Evolutionary conservation across 1,140 invertebrate genomes (phyloP).

Genomic region (Papilio polytes): DNA sequence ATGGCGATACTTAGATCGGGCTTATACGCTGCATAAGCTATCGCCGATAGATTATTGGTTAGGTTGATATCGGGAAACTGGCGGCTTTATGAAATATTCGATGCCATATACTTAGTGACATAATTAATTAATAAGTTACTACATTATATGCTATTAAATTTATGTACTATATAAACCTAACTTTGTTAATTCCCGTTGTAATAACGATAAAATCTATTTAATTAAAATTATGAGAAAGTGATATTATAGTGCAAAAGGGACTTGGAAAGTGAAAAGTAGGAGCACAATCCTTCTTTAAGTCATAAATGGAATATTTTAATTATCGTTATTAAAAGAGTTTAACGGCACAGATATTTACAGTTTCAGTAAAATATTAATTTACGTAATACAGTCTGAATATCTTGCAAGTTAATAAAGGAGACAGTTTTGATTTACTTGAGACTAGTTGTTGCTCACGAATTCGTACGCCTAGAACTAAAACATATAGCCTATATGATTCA

Average conservation of each 20-base stretch:
- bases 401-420: not conserved
- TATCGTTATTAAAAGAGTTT: not conserved
- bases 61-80: constrained; percentile 33
- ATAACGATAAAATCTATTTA: not conserved
- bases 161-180: not conserved
- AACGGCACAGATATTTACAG: not conserved
- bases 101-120: not conserved
- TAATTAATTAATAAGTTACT: constrained; percentile 2
- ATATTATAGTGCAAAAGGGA: too few species aligned
- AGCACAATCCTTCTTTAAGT: not conserved
- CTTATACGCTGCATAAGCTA: constrained; percentile 44
- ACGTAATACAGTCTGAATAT: not conserved
- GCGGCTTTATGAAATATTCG: constrained; percentile 43
- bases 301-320: not conserved
- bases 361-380: not conserved
- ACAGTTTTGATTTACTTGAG: not conserved
- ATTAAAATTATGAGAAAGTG: too few species aligned
- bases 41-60: constrained; percentile 43
- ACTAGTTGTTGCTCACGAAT: too few species aligned
- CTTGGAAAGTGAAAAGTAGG: too few species aligned
- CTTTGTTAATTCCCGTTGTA: not conserved
- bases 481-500: too few species aligned
- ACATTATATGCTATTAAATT: not conserved
- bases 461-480: too few species aligned
- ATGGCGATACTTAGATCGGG: constrained; percentile 29